Base-by-base conservation (phyloP, 2,113 vertebrate species). In the Oenanthe oenanthe region DNA sequence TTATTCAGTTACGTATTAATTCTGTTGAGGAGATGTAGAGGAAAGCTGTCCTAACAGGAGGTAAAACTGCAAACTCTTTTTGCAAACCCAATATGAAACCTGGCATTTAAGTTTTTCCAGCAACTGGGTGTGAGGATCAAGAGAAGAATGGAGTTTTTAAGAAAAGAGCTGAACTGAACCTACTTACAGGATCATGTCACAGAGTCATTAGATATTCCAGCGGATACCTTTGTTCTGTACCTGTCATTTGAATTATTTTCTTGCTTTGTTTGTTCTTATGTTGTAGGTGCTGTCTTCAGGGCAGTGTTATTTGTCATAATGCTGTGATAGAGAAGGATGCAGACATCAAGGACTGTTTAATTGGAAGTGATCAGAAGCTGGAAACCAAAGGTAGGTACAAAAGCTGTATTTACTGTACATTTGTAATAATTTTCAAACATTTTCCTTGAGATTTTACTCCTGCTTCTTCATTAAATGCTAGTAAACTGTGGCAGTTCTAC, bases 281-380 rank as follows among this genome's bases (percentile, higher is more conserved):
- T 97, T 97, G 36, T 97, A 99, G 99, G 94, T 99, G 99, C 97
- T 99, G 92, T 95, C 98, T 99, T 97, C 98, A 98, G 63, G 98
- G 98, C 95, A 99, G 99, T 10, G 98, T 99, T 93, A 98, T 99
- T 98, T 99, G 99, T 94, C 99, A 98, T 93, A 98, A 98, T 1
- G 99, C 98, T 1, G 95, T 99, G 50, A 99, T 99, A 71, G 98
- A 99, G 92, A 98, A 98, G 81, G 99, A 99, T 82, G 98, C 99
- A 22, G 99, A 99, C 94, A 98, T 99, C 92, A 99, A 98, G 88
- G 98, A 99, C 96, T 99, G 99, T 93, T 98, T 99, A 85, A 98
- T 99, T 96, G 99, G 99, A 88, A 99, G 97, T 2, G 98, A 98
- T 68, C 99, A 99, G 92, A 97, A 82, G 51, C 98, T 99, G 50